Evolutionary conservation across 2,888 invertebrate species (phyloP).

Genomic region (Tenthredo notha): DNA sequence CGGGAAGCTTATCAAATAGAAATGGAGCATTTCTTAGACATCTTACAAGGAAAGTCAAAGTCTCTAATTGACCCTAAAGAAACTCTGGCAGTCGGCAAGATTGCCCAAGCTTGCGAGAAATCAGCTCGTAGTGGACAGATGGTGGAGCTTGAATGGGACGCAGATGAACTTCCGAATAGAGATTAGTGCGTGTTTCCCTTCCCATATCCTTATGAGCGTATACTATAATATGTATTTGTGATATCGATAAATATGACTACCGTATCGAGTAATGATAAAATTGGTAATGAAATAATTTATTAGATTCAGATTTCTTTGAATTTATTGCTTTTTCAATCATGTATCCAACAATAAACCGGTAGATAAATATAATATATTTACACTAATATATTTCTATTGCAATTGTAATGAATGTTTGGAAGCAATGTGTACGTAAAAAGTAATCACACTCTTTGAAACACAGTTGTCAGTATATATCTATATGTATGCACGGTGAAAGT

Average conservation of each 20-base stretch:
- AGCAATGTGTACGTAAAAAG: constrained; percentile 31
- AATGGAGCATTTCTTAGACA: constrained; percentile 83
- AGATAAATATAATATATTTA: constrained; percentile 53
- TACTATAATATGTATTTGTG: neutral
- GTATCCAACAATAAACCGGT: constrained; percentile 46
- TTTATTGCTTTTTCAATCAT: constrained; percentile 50
- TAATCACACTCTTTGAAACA: constrained; percentile 33
- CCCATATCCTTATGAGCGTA: too few relatives aligned
- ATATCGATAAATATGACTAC: neutral
- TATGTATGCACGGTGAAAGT: constrained; percentile 18
- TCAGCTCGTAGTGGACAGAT: constrained; percentile 80
- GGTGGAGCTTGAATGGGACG: constrained; percentile 80
- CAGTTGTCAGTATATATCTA: neutral
- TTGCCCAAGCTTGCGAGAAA: constrained; percentile 82
- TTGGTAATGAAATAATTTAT: neutral
- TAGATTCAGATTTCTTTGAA: constrained; percentile 22
- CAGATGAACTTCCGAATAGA: constrained; percentile 76
- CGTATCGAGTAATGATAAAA: neutral
- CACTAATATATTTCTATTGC: constrained; percentile 55
- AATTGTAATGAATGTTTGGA: constrained; percentile 44
- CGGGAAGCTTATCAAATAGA: constrained; percentile 80
- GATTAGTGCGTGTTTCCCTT: constrained; percentile 63
- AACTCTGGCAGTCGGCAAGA: constrained; percentile 81
- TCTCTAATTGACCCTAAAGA: constrained; percentile 79
- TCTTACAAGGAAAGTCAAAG: constrained; percentile 79